Percentiles rank a stretch among this genome's conserved stretches.
Evolutionary conservation across 2,113 vertebrate genomes (phyloP).

Genomic region (Crotalus viridis): DNA sequence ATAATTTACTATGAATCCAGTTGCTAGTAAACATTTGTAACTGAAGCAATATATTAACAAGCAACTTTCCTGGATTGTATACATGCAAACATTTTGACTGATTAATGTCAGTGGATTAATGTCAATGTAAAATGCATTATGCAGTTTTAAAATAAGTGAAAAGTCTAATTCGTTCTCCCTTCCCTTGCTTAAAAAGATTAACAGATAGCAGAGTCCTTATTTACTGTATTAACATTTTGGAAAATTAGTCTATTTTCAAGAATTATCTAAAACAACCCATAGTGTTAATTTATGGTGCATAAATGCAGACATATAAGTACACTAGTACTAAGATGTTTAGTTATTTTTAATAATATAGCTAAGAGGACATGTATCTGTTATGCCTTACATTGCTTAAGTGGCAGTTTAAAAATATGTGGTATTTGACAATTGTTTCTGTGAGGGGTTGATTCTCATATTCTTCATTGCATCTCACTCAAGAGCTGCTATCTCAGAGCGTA

Average conservation of each 20-base stretch:
- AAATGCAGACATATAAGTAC: background rate
- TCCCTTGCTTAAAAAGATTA: background rate
- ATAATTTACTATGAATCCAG: background rate
- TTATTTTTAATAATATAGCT: background rate
- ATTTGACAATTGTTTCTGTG: background rate
- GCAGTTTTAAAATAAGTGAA: background rate
- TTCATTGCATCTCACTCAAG: background rate
- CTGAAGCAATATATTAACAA: background rate
- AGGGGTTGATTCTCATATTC: background rate
- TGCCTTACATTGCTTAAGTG: background rate
- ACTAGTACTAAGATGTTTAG: background rate
- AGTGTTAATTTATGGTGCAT: background rate
- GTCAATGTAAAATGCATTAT: background rate
- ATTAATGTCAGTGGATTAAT: background rate
- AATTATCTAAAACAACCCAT: background rate
- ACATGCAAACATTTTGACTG: background rate
- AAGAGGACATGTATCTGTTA: background rate
- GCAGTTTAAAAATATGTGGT: background rate
- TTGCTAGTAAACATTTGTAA: background rate
- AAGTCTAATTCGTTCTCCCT: background rate
- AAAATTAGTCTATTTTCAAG: background rate
- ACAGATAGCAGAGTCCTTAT: background rate
- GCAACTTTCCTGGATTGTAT: background rate
- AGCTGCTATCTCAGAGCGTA: background rate
- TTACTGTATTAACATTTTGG: background rate